Conservation (phyloP, 1,140 invertebrate genomes). For the Polypedilum pembai region DNA sequence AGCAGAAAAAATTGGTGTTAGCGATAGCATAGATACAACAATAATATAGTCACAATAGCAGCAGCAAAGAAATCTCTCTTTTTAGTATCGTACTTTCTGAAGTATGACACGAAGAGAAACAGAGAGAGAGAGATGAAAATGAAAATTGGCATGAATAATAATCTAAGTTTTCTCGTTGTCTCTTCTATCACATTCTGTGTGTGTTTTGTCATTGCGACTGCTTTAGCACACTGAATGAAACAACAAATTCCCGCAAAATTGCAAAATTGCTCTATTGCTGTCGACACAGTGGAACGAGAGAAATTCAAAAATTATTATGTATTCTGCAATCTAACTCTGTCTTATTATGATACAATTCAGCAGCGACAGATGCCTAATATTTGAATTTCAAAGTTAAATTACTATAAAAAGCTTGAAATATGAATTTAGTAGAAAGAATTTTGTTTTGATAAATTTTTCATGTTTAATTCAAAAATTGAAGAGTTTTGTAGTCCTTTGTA, state of each 20-base stretch:
- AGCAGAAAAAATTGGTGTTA: not conserved
- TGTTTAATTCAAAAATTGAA: no score
- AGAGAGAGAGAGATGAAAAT: slow-evolving; percentile 1
- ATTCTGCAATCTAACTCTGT: not conserved
- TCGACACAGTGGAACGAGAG: not conserved
- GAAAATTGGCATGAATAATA: slow-evolving; percentile 18
- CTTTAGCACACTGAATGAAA: not conserved
- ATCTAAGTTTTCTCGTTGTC: slow-evolving; percentile 6
- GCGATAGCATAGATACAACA: not conserved
- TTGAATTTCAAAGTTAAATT: no score
- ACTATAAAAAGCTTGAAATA: no score
- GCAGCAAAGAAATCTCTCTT: not conserved
- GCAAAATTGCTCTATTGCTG: slow-evolving; percentile 8
- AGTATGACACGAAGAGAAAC: not conserved
- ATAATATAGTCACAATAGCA: slow-evolving; percentile 9
- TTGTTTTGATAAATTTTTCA: no score
- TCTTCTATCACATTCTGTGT: not conserved
- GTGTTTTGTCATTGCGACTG: not conserved
- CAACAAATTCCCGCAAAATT: slow-evolving; percentile 1
- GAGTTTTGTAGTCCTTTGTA: no score
- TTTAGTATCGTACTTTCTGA: not conserved
- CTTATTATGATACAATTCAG: no score
- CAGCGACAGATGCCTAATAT: no score
- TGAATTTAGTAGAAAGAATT: no score
- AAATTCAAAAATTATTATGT: no score